Conservation (phyloP, 2,113 vertebrate species). For the Coryphaenoides rupestris region DNA sequence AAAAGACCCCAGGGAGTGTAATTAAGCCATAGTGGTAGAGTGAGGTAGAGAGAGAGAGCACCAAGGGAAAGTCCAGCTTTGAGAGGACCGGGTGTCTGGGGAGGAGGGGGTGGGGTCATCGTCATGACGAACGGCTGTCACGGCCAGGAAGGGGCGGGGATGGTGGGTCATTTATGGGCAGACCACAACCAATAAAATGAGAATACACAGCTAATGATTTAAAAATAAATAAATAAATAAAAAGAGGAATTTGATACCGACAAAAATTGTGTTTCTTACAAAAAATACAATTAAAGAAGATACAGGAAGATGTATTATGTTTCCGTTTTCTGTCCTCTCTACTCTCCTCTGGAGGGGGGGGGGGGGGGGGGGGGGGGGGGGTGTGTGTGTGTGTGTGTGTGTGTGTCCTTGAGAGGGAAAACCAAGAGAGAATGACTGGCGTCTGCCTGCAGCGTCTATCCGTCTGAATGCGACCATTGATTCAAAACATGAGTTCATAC, state of each 20-base stretch:
- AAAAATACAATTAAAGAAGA: too few relatives aligned
- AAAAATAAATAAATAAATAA: too few relatives aligned
- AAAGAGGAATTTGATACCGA: too few relatives aligned
- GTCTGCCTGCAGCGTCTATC: too few relatives aligned
- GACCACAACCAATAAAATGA: too few relatives aligned
- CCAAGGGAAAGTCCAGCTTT: conserved; percentile 40
- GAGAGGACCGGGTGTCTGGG: too few relatives aligned
- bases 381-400: background rate
- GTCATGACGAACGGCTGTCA: background rate
- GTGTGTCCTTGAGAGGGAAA: background rate
- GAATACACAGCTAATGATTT: too few relatives aligned
- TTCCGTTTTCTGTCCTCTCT: background rate
- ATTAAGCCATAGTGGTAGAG: conserved; percentile 42
- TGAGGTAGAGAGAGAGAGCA: background rate
- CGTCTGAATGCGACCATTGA: background rate
- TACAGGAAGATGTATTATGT: too few relatives aligned
- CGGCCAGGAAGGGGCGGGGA: too few relatives aligned
- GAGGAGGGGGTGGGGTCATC: conserved; percentile 57
- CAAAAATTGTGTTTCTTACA: too few relatives aligned
- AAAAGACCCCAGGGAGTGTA: conserved; percentile 55
- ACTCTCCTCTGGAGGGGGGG: background rate
- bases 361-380: background rate
- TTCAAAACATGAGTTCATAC: background rate
- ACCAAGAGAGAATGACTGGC: background rate
- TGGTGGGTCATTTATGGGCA: too few relatives aligned